Evolutionary conservation across 2,797 vertebrate genomes (phyloP).

Genomic region (Limnodromus scolopaceus): DNA sequence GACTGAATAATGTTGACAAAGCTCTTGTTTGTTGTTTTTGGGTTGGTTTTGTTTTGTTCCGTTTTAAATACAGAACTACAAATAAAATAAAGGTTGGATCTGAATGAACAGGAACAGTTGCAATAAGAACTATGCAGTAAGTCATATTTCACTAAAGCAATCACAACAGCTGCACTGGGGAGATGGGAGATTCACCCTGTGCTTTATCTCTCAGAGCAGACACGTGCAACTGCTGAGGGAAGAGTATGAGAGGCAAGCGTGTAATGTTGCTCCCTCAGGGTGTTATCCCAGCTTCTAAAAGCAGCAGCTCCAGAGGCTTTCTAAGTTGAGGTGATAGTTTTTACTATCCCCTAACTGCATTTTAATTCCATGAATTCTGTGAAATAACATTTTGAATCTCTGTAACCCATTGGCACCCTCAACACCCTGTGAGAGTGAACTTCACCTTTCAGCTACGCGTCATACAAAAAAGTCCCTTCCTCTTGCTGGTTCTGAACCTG

Average conservation of each 20-base stretch:
- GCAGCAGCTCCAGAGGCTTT: neutral
- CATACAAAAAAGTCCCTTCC: neutral
- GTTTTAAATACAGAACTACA: neutral
- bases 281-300: neutral
- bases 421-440: neutral
- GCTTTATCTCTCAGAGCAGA: neutral
- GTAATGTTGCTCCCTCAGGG: neutral
- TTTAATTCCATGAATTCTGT: neutral
- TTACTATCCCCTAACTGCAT: neutral
- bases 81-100: neutral
- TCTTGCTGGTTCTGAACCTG: neutral
- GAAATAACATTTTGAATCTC: neutral
- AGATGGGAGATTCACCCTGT: neutral
- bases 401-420: neutral
- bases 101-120: neutral
- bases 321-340: neutral
- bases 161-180: fast-evolving
- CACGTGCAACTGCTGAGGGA: neutral
- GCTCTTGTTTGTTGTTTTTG: neutral
- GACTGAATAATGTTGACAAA: neutral
- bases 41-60: neutral
- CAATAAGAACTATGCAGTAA: neutral
- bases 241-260: neutral
- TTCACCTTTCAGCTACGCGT: neutral
- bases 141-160: neutral